A percentile compares a stretch with the other conserved stretches of the same genome.
Conservation (phyloP, 2,797 vertebrate species). For the Podargus strigoides region DNA sequence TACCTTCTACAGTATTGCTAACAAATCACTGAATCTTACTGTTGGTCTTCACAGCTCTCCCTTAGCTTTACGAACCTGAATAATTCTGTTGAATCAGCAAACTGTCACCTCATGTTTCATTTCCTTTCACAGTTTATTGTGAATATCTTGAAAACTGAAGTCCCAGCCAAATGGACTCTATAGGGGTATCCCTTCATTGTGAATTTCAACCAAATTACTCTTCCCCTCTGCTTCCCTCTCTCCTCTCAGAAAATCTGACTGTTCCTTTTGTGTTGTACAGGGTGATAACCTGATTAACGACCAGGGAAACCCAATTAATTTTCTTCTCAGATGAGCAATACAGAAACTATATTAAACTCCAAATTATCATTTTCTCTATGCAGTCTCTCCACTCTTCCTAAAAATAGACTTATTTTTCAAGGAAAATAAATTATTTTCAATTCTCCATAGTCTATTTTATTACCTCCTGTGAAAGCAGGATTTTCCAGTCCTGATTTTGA, state of each 20-base stretch:
- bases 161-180: not conserved
- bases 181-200: not conserved
- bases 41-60: not conserved
- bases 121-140: not conserved
- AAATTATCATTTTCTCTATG: not conserved
- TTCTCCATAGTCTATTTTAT: not conserved
- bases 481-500: not conserved
- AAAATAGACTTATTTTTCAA: not conserved
- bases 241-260: not conserved
- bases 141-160: not conserved
- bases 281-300: not conserved
- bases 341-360: not conserved
- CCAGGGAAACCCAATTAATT: not conserved
- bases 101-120: rapidly evolving
- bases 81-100: not conserved
- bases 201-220: not conserved
- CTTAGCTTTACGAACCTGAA: not conserved
- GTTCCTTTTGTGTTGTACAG: not conserved
- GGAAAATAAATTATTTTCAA: not conserved
- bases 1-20: not conserved
- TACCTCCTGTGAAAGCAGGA: not conserved
- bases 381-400: not conserved
- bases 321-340: not conserved
- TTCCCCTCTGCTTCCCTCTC: not conserved
- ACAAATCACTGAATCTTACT: not conserved